phyloP scores from a whole-genome alignment of 2,113 vertebrate species.

The Pelecanoides urinatrix region DNA sequence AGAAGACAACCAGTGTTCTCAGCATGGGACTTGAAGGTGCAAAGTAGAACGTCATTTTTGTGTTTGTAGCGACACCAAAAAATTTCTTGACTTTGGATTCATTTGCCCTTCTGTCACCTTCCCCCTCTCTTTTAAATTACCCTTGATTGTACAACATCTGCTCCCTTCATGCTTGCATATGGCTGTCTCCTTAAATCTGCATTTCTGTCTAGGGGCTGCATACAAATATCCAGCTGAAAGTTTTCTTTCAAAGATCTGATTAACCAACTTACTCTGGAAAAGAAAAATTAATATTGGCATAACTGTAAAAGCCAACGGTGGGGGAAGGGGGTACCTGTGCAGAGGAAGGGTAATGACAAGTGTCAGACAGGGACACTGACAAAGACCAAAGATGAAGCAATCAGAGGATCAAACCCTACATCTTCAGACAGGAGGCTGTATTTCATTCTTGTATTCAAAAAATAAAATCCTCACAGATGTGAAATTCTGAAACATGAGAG shows the following conservation, averaged over 20 bases:
- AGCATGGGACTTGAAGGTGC: not conserved
- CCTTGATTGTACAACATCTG: conserved; percentile 64
- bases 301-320: not conserved
- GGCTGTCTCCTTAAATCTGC: conserved; percentile 56
- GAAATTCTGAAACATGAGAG: not conserved
- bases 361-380: not conserved
- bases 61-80: not conserved
- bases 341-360: not conserved
- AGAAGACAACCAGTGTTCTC: not conserved
- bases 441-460: not conserved
- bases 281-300: not conserved
- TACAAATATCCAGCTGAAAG: conserved; percentile 61
- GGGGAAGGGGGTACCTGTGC: not conserved
- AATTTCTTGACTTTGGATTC: not conserved
- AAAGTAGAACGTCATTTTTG: conserved; percentile 8
- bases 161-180: conserved; percentile 57
- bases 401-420: not conserved
- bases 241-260: conserved; percentile 20
- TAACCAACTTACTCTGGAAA: not conserved
- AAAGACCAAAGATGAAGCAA: not conserved
- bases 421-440: not conserved
- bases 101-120: conserved; percentile 63
- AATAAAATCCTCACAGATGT: conserved; percentile 7
- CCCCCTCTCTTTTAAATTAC: conserved; percentile 62
- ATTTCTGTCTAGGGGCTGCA: conserved; percentile 53